Evolutionary conservation across 2,797 vertebrate species (phyloP).

Genomic region (Acropternis orthonyx): DNA sequence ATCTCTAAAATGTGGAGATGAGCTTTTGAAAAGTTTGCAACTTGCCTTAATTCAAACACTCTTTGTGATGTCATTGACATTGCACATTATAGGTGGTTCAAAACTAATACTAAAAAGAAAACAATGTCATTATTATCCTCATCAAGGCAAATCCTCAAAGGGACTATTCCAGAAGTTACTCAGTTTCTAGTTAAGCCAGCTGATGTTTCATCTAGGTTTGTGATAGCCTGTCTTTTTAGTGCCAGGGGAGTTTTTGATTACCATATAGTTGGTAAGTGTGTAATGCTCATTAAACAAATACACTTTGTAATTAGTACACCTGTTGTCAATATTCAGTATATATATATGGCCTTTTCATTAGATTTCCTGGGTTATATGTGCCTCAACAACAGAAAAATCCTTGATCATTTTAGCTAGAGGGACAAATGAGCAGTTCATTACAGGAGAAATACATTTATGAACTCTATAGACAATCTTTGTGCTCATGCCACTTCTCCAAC

Average conservation of each 20-base stretch:
- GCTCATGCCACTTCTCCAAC: neutral
- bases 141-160: constrained; percentile 40
- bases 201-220: neutral
- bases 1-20: neutral
- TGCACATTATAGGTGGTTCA: neutral
- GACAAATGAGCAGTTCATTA: neutral
- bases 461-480: neutral
- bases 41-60: neutral
- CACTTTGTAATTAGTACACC: neutral
- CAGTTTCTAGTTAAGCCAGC: neutral
- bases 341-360: neutral
- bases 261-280: neutral
- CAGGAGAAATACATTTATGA: neutral
- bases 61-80: neutral
- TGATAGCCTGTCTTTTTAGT: neutral
- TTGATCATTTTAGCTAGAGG: neutral
- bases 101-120: constrained; percentile 1
- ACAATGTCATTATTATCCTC: neutral
- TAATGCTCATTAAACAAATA: neutral
- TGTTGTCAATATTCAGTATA: neutral
- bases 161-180: constrained; percentile 26
- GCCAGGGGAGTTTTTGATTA: neutral
- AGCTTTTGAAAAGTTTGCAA: neutral
- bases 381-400: neutral
- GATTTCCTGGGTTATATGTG: neutral